phyloP scores from a whole-genome alignment of 2,113 vertebrate genomes.

The Raphicerus campestris region DNA sequence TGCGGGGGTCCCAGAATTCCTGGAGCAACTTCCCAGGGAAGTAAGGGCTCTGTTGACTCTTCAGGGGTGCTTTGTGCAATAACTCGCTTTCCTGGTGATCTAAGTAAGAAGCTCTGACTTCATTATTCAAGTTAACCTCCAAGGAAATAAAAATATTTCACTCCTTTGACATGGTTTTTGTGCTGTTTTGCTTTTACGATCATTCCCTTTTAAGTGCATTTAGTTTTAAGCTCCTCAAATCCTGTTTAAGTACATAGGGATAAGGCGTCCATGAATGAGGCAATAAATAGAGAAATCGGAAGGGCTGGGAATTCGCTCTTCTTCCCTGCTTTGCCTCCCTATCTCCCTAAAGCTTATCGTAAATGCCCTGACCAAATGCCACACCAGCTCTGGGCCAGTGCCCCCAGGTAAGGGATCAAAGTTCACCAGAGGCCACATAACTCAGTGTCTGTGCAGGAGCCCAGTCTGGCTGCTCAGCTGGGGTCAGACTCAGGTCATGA shows the following conservation, averaged over 20 bases:
- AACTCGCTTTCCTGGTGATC: background rate
- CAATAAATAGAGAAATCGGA: slow-evolving; percentile 56
- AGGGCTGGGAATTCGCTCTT: background rate
- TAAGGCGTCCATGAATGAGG: slow-evolving; percentile 55
- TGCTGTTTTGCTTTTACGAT: slow-evolving; percentile 58
- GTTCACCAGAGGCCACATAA: background rate
- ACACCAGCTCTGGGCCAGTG: background rate
- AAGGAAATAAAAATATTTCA: slow-evolving; percentile 43
- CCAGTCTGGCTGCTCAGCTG: background rate
- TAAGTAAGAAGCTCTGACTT: slow-evolving; percentile 35
- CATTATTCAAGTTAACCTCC: slow-evolving; percentile 36
- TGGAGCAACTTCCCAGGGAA: background rate
- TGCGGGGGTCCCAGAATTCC: background rate
- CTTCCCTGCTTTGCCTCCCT: background rate
- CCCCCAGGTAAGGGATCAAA: background rate
- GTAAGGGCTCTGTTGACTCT: background rate
- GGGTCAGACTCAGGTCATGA: background rate
- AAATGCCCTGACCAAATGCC: background rate
- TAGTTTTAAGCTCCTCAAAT: slow-evolving; percentile 72
- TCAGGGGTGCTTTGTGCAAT: background rate
- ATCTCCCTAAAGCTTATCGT: background rate
- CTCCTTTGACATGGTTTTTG: slow-evolving; percentile 28
- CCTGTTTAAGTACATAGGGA: slow-evolving; percentile 67
- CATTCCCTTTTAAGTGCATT: slow-evolving; percentile 66
- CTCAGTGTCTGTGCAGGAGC: background rate